Evolutionary conservation across 2,888 invertebrate genomes (phyloP).

Genomic region (Heteromyza rotundicornis): DNA sequence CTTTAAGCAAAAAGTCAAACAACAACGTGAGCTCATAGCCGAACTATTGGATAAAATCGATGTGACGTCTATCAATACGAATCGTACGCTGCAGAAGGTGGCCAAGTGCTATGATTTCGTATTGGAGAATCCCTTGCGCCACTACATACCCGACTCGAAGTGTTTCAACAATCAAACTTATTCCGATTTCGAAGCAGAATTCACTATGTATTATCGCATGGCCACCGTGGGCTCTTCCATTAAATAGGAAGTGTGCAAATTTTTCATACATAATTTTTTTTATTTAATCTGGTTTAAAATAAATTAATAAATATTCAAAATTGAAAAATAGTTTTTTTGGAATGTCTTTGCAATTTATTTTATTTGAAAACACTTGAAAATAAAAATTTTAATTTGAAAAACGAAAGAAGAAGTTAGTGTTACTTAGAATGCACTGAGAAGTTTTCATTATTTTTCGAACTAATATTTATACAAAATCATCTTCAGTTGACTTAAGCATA

Average conservation of each 20-base stretch:
- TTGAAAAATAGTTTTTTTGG: slow-evolving; percentile 14
- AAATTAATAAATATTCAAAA: too few species aligned
- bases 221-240: slow-evolving; percentile 45
- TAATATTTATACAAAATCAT: too few species aligned
- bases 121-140: slow-evolving; percentile 52
- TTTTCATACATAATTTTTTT: background rate
- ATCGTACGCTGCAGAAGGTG: slow-evolving; percentile 45
- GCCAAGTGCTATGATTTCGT: slow-evolving; percentile 52
- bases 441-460: too few species aligned
- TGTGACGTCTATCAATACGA: slow-evolving; percentile 44
- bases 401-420: too few species aligned
- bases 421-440: too few species aligned
- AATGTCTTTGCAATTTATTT: slow-evolving; percentile 32
- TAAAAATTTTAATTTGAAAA: too few species aligned
- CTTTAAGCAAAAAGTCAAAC: slow-evolving; percentile 43
- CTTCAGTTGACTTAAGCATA: too few species aligned
- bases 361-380: slow-evolving; percentile 20
- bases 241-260: background rate
- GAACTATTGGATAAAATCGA: slow-evolving; percentile 56
- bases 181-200: slow-evolving; percentile 57
- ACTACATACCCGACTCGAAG: slow-evolving; percentile 52
- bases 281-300: too few species aligned
- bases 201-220: slow-evolving; percentile 63
- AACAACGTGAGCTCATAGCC: slow-evolving; percentile 52
- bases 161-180: slow-evolving; percentile 52